Conservation (phyloP, 2,888 invertebrate genomes). For the Keiferia lycopersicella region DNA sequence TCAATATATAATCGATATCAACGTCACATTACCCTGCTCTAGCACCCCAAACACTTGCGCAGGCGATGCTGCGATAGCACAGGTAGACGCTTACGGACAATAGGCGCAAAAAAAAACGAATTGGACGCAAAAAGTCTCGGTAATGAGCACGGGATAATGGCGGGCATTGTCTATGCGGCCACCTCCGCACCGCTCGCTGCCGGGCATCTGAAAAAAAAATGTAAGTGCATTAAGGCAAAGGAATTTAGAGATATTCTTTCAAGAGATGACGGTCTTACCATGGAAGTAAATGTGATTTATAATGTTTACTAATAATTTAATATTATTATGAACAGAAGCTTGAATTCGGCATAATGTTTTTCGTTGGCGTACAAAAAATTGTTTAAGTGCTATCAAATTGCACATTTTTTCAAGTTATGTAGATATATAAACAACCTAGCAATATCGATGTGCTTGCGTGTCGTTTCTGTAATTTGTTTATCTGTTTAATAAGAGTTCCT, state of each 20-base stretch:
- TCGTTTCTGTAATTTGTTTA: no score
- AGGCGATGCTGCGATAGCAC: constrained; percentile 28
- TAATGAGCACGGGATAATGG: neutral
- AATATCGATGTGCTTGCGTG: no score
- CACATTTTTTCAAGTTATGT: no score
- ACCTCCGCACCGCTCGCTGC: neutral
- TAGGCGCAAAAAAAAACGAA: constrained; percentile 28
- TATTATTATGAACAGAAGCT: no score
- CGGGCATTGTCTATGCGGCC: constrained; percentile 31
- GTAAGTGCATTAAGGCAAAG: constrained; percentile 7
- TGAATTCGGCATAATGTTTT: no score
- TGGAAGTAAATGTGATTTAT: no score
- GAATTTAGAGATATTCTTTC: constrained; percentile 15
- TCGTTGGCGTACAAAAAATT: no score
- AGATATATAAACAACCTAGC: no score
- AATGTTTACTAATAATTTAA: no score
- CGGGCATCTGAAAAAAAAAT: neutral
- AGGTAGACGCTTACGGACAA: constrained; percentile 34
- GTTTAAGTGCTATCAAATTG: no score
- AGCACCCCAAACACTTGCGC: neutral
- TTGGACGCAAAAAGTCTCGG: constrained; percentile 51
- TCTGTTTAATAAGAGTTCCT: no score
- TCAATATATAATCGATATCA: no score
- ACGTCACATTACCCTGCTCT: neutral
- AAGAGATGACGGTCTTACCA: constrained; percentile 20